Base-by-base conservation (phyloP, 2,888 invertebrate genomes). In the Megastigmus dorsalis region DNA sequence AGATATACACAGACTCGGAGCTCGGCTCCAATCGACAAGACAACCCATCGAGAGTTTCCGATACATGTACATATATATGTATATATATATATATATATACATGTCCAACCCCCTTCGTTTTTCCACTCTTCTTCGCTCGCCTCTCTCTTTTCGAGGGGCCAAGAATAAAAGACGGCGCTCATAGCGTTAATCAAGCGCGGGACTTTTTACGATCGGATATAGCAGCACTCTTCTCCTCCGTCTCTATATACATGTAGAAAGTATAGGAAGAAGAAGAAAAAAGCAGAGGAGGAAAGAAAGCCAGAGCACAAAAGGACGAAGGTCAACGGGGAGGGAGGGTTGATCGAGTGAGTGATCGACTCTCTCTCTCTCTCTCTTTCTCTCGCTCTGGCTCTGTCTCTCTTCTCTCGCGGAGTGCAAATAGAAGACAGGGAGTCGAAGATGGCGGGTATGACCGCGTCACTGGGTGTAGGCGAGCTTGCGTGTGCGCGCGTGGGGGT, bases 331-430 rank as follows among this genome's bases (percentile, higher is more conserved):
- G 38, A 26, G 50, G 15, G 38, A 74, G 79, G 80, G 79, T 81
- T 82, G 82, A 85, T 83, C 81, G 82, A 85, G 80, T 79, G 82
- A 82, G 81, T 79, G 82, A 83, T 82, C 82, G 81, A 81, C 74
- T 75, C 80, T 78, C 79, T 78, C 23, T n/a, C n/a, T n/a, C n/a
- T n/a, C n/a, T n/a, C n/a, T n/a, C n/a, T n/a, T n/a, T n/a, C n/a
- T n/a, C n/a, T n/a, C n/a, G n/a, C n/a, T n/a, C n/a, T n/a, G n/a
- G n/a, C n/a, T n/a, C n/a, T n/a, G n/a, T n/a, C n/a, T n/a, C n/a
- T n/a, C n/a, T n/a, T n/a, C n/a, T n/a, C n/a, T n/a, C n/a, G n/a
- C n/a, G n/a, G n/a, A n/a, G n/a, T n/a, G n/a, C n/a, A n/a, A n/a
- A n/a, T n/a, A n/a, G n/a, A n/a, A n/a, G n/a, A n/a, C n/a, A n/a